phyloP scores from a whole-genome alignment of 2,888 invertebrate genomes.

The Ryuthela nishihirai region DNA sequence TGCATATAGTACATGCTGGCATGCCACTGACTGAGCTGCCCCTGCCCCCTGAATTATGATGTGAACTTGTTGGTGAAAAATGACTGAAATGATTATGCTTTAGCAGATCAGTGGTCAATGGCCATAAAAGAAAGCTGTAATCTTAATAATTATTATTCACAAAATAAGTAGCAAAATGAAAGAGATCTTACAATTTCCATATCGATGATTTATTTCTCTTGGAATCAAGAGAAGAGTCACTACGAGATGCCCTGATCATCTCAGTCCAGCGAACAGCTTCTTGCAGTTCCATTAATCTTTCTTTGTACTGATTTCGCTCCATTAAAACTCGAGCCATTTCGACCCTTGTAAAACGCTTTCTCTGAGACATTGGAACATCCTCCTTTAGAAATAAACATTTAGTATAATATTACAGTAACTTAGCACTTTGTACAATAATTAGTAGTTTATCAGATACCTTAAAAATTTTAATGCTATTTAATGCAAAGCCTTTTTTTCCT shows the following conservation, averaged over 20 bases:
- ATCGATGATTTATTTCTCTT: conserved; percentile 66
- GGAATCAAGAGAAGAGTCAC: conserved; percentile 52
- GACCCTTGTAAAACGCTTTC: conserved; percentile 94
- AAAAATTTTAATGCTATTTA: no score
- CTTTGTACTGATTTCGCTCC: conserved; percentile 99
- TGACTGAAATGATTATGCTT: no score
- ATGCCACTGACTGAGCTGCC: no score
- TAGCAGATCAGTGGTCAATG: no score
- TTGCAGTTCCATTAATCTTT: conserved; percentile 96
- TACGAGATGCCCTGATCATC: conserved; percentile 81
- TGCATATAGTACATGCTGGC: no score
- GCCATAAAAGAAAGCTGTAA: no score
- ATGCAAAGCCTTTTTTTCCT: no score
- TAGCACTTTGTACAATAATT: no score
- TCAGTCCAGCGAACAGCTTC: conserved; percentile 97
- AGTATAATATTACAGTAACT: neutral
- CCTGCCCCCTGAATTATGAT: no score
- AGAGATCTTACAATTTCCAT: conserved; percentile 77
- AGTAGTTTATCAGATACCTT: no score
- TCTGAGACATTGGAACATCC: conserved; percentile 92
- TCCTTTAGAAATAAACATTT: conserved; percentile 57
- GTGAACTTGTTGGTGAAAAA: no score
- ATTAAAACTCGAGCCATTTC: conserved; percentile 99
- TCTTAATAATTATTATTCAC: neutral
- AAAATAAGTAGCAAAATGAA: neutral